Evolutionary conservation across 2,113 vertebrate species (phyloP).

Genomic region (Merops nubicus): DNA sequence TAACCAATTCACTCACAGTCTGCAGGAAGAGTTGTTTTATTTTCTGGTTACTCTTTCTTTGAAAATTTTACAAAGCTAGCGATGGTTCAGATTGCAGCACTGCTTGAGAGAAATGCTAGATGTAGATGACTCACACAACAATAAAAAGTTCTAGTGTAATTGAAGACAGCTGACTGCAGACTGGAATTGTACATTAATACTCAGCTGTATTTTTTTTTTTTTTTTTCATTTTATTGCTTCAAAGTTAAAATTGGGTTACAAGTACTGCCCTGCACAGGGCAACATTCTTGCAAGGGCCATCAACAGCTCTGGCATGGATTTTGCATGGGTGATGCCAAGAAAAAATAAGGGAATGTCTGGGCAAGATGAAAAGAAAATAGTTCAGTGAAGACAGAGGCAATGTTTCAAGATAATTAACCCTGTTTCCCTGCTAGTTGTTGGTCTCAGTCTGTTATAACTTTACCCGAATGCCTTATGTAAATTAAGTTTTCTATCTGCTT

Average conservation of each 20-base stretch:
- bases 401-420: neutral
- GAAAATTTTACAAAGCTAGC: neutral
- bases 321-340: neutral
- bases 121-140: constrained; percentile 41
- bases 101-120: neutral
- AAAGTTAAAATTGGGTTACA: constrained; percentile 20
- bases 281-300: neutral
- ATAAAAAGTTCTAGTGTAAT: constrained; percentile 28
- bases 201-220: neutral
- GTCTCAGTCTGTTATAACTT: neutral
- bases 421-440: neutral
- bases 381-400: neutral
- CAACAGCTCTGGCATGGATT: neutral
- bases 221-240: neutral
- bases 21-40: neutral
- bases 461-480: neutral
- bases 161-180: constrained; percentile 33
- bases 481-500: neutral
- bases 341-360: neutral
- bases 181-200: constrained; percentile 5
- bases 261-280: neutral
- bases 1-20: neutral
- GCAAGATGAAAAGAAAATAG: constrained; percentile 20
- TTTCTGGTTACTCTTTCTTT: neutral
- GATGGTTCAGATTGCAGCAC: neutral